A percentile compares a stretch with the other conserved stretches of the same genome.
Conservation (phyloP, 2,797 vertebrate species). For the Coccyzus lansbergi region DNA sequence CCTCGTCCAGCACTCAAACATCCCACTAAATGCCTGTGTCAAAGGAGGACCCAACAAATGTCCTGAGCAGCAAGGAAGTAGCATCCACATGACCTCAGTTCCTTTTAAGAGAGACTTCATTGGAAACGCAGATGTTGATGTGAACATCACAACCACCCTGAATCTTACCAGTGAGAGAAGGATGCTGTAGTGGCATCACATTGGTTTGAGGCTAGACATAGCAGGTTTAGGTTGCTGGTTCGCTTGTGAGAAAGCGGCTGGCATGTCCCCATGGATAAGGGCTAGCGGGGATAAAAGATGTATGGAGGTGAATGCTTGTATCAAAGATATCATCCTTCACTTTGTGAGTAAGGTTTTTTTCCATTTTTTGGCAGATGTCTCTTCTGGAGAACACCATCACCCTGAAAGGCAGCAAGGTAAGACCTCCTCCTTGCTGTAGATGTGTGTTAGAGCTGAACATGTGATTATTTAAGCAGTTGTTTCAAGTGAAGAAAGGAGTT, state of each 20-base stretch:
- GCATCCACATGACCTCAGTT: neutral
- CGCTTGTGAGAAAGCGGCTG: neutral
- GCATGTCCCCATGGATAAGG: neutral
- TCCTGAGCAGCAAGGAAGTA: neutral
- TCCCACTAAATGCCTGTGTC: too few relatives aligned
- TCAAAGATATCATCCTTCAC: neutral
- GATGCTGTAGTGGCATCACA: neutral
- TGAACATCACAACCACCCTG: neutral
- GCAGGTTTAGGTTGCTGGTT: neutral
- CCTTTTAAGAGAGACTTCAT: neutral
- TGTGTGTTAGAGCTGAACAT: neutral
- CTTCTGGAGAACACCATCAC: slow-evolving; percentile 73
- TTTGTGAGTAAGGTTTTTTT: neutral
- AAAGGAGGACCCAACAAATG: neutral
- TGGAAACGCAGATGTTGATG: neutral
- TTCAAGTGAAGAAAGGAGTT: neutral
- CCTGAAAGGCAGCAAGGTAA: slow-evolving; percentile 84
- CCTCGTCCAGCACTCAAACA: too few relatives aligned
- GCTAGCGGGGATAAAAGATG: neutral
- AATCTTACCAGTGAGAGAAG: neutral
- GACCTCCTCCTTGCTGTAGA: neutral
- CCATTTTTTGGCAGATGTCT: slow-evolving; percentile 62
- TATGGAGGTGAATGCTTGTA: neutral
- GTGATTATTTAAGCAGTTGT: neutral
- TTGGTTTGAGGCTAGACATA: neutral